Evolutionary conservation across 1,140 invertebrate species (phyloP).

Genomic region (Dufourea novaeangliae): DNA sequence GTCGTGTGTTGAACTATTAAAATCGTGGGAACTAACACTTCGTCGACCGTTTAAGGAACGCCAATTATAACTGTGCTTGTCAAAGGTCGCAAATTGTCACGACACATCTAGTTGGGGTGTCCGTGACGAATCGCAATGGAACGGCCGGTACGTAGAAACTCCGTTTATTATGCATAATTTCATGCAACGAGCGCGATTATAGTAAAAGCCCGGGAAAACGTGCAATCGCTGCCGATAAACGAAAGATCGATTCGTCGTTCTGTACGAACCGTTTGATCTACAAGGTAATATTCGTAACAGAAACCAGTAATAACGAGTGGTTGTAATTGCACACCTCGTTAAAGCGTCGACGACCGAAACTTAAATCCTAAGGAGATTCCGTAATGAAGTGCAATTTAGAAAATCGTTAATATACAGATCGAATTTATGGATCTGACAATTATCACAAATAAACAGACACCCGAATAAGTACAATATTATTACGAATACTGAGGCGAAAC

Average conservation of each 20-base stretch:
- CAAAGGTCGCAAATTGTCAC: not conserved
- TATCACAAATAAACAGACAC: too few relatives aligned
- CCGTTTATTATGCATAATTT: not conserved
- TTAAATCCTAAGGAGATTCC: too few relatives aligned
- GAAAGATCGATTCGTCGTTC: not conserved
- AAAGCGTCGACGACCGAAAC: too few relatives aligned
- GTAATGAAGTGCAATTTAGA: not conserved
- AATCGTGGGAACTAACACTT: not conserved
- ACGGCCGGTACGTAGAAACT: not conserved
- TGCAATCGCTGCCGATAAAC: not conserved
- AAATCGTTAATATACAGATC: too few relatives aligned
- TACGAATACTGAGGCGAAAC: too few relatives aligned
- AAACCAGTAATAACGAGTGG: too few relatives aligned
- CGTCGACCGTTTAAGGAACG: too few relatives aligned
- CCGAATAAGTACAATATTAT: too few relatives aligned
- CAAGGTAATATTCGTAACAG: not conserved
- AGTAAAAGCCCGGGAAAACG: not conserved
- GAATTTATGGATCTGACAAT: too few relatives aligned
- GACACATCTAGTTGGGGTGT: not conserved
- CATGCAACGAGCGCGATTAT: constrained; percentile 2
- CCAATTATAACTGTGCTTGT: not conserved
- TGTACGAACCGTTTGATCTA: not conserved
- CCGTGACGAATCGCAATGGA: not conserved
- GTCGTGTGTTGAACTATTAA: not conserved
- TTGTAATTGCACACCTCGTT: too few relatives aligned